Percentiles rank a stretch among this genome's conserved stretches.
phyloP scores from a whole-genome alignment of 1,140 invertebrate species.

The Drosophila elegans region DNA sequence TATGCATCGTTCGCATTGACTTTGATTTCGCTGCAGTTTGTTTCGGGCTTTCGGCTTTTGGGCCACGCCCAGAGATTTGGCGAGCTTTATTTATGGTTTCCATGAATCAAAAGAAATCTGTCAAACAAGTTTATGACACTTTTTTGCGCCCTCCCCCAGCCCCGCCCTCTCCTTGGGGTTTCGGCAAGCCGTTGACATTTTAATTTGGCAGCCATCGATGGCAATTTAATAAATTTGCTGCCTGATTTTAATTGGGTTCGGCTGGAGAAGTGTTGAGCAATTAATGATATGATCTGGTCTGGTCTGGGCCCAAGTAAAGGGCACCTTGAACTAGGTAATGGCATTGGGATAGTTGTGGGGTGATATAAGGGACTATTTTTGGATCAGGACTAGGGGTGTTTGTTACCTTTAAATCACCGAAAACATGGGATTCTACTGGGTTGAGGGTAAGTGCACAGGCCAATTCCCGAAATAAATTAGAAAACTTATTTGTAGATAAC shows the following conservation, averaged over 20 bases:
- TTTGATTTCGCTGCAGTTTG: slow-evolving; percentile 60
- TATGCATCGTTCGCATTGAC: slow-evolving; percentile 74
- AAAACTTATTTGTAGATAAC: background rate
- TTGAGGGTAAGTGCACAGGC: no score
- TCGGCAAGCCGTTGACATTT: slow-evolving; percentile 69
- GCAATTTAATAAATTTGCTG: slow-evolving; percentile 76
- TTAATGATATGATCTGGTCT: slow-evolving; percentile 40
- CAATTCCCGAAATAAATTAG: background rate
- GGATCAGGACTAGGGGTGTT: slow-evolving; percentile 1
- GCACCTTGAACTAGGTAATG: slow-evolving; percentile 56
- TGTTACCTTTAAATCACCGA: background rate
- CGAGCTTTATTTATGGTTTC: slow-evolving; percentile 62
- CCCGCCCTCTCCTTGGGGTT: slow-evolving; percentile 2
- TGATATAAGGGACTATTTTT: slow-evolving; percentile 7
- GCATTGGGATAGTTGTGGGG: background rate
- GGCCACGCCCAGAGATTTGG: slow-evolving; percentile 65
- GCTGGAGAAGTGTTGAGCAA: slow-evolving; percentile 56
- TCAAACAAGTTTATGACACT: slow-evolving; percentile 80
- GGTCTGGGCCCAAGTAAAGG: slow-evolving; percentile 34
- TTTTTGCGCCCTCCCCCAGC: slow-evolving; percentile 33
- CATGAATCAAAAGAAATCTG: slow-evolving; percentile 80
- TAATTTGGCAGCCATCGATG: slow-evolving; percentile 81
- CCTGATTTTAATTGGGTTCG: slow-evolving; percentile 67
- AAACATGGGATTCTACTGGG: background rate
- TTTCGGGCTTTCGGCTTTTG: slow-evolving; percentile 20